Conservation (phyloP, 1,140 invertebrate species). For the Leptinotarsa defecta region DNA sequence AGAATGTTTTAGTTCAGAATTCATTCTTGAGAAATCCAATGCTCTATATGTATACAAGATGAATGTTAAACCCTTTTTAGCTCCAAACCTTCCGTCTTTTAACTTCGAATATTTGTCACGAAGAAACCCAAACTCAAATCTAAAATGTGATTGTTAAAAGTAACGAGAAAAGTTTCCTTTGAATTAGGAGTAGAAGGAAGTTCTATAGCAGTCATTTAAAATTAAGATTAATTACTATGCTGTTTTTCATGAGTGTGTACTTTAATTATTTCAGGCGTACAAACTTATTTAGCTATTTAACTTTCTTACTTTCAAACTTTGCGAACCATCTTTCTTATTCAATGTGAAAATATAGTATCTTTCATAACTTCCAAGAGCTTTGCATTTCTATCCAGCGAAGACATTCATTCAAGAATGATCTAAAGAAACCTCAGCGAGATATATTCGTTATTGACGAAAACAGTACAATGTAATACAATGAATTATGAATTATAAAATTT, state of each 20-base stretch:
- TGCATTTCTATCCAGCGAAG: background rate
- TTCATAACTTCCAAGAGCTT: slow-evolving; percentile 16
- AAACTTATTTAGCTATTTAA: slow-evolving; percentile 45
- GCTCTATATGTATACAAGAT: no score
- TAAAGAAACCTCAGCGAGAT: no score
- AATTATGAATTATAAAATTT: no score
- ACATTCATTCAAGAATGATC: no score
- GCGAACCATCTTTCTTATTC: slow-evolving; percentile 40
- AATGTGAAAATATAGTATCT: slow-evolving; percentile 38
- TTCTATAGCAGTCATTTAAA: slow-evolving; percentile 34
- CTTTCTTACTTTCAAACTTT: slow-evolving; percentile 36
- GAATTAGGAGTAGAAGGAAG: slow-evolving; percentile 18
- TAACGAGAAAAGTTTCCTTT: slow-evolving; percentile 24
- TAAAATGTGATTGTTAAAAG: slow-evolving; percentile 21
- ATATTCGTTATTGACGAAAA: no score
- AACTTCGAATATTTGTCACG: background rate
- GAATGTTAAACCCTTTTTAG: no score
- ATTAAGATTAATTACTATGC: slow-evolving; percentile 40
- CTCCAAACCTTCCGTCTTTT: no score
- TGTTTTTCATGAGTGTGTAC: slow-evolving; percentile 36
- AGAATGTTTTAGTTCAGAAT: no score
- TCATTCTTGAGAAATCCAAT: no score
- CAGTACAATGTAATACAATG: no score
- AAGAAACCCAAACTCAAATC: slow-evolving; percentile 12
- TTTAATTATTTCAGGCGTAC: slow-evolving; percentile 39